phyloP scores from a whole-genome alignment of 2,113 vertebrate genomes.

The Phasianus colchicus region DNA sequence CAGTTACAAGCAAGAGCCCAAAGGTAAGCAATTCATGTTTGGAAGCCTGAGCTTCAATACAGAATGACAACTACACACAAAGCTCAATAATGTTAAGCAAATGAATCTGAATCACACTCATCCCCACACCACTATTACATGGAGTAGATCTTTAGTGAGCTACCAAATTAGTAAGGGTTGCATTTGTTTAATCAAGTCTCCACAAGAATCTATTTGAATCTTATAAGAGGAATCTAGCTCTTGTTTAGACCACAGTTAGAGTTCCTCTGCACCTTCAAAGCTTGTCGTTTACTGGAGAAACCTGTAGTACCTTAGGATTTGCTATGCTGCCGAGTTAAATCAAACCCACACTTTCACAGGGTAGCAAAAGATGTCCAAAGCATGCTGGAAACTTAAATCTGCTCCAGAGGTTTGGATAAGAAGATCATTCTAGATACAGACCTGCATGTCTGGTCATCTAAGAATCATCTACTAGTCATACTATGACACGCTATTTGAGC shows the following conservation, averaged over 20 bases:
- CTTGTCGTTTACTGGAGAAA: constrained; percentile 18
- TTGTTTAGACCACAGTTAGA: background rate
- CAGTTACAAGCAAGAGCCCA: background rate
- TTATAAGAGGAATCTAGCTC: background rate
- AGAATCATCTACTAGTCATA: background rate
- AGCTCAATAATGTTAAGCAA: constrained; percentile 6
- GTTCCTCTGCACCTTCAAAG: constrained; percentile 27
- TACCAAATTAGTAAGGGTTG: background rate
- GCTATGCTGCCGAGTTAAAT: background rate
- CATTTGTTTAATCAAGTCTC: constrained; percentile 12
- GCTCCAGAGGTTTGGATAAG: background rate
- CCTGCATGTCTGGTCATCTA: background rate
- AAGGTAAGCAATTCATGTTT: background rate
- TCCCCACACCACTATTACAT: background rate
- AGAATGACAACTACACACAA: background rate
- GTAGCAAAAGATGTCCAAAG: background rate
- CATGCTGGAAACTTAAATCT: background rate
- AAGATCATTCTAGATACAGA: background rate
- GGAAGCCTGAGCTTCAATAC: background rate
- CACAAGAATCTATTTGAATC: background rate
- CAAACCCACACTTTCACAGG: background rate
- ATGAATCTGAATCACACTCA: background rate
- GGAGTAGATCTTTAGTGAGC: background rate
- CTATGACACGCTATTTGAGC: background rate
- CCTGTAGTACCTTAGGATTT: background rate